phyloP scores from a whole-genome alignment of 2,888 invertebrate genomes.

The Esperia sulphurella region DNA sequence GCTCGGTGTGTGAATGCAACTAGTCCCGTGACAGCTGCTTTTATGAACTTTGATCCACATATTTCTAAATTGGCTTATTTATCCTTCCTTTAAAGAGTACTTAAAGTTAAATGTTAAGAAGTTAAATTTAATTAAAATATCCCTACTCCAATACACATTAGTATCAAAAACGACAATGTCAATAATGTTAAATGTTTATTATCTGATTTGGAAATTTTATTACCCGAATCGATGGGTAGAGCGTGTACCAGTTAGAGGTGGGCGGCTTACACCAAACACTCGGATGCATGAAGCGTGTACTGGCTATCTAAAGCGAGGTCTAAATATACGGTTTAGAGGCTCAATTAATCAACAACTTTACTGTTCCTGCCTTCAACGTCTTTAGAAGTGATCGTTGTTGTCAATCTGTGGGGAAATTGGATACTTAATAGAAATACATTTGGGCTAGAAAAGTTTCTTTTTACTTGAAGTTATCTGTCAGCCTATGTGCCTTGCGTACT shows the following conservation, averaged over 20 bases:
- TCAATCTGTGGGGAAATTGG: slow-evolving; percentile 18
- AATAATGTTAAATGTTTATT: slow-evolving; percentile 60
- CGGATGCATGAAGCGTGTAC: slow-evolving; percentile 30
- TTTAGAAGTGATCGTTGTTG: slow-evolving; percentile 5
- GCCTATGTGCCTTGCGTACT: too few relatives aligned
- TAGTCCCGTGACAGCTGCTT: too few relatives aligned
- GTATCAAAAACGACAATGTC: slow-evolving; percentile 38
- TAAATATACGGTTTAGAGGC: slow-evolving; percentile 26
- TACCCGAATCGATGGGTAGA: slow-evolving; percentile 31
- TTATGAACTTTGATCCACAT: too few relatives aligned
- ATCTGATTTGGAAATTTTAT: slow-evolving; percentile 59
- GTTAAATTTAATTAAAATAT: too few relatives aligned
- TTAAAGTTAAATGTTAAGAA: neutral
- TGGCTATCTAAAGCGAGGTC: slow-evolving; percentile 21
- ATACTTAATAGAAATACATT: slow-evolving; percentile 16
- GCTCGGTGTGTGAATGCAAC: too few relatives aligned
- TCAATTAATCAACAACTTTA: slow-evolving; percentile 55
- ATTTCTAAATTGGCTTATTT: too few relatives aligned
- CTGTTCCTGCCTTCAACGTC: slow-evolving; percentile 19
- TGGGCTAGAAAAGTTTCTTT: neutral
- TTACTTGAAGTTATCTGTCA: too few relatives aligned
- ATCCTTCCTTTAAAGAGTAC: neutral
- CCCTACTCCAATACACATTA: slow-evolving; percentile 21
- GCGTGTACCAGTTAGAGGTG: slow-evolving; percentile 32
- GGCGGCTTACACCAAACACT: slow-evolving; percentile 33